Evolutionary conservation across 2,113 vertebrate species (phyloP).

Genomic region (Prunella fulvescens): DNA sequence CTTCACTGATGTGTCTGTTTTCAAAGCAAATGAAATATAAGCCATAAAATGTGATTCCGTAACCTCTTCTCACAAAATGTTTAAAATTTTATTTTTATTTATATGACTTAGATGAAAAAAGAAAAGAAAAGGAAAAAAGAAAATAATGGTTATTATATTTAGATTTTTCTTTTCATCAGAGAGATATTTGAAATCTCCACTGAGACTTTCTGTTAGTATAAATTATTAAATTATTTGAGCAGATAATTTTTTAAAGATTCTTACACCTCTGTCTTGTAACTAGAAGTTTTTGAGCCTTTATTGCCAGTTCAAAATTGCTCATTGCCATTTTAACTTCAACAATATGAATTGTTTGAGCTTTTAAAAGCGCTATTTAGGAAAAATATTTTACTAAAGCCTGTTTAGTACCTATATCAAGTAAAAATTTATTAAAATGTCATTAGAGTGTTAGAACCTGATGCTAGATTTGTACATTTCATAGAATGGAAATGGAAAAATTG

Average conservation of each 20-base stretch:
- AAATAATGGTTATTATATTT: not conserved
- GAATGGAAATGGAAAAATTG: slow-evolving; percentile 2
- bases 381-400: slow-evolving; percentile 31
- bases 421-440: slow-evolving; percentile 46
- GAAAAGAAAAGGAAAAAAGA: not conserved
- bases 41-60: not conserved
- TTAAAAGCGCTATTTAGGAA: not conserved
- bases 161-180: not conserved
- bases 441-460: slow-evolving; percentile 31
- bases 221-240: not conserved
- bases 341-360: slow-evolving; percentile 29
- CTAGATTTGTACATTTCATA: slow-evolving; percentile 25
- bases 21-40: not conserved
- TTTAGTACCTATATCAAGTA: slow-evolving; percentile 18
- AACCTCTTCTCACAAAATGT: not conserved
- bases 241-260: not conserved
- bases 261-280: not conserved
- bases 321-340: slow-evolving; percentile 33
- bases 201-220: not conserved
- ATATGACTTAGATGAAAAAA: not conserved
- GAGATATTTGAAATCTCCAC: not conserved
- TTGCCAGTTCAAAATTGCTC: not conserved
- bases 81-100: not conserved
- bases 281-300: not conserved
- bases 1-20: not conserved